Evolutionary conservation across 2,888 invertebrate species (phyloP).

Genomic region (Morpho helenor): DNA sequence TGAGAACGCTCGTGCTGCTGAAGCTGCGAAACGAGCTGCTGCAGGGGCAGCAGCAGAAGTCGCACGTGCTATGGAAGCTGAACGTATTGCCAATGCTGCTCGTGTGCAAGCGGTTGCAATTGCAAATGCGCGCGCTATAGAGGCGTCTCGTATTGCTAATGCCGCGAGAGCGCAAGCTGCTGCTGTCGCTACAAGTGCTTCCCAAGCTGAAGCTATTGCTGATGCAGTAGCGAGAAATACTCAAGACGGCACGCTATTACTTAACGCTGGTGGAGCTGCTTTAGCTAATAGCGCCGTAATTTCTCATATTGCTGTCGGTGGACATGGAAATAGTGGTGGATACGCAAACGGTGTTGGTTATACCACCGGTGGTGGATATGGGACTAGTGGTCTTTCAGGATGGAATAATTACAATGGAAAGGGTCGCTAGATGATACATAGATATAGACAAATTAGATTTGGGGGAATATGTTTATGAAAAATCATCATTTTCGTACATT

Average conservation of each 20-base stretch:
- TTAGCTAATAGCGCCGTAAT: conserved; percentile 20
- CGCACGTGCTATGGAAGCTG: conserved; percentile 57
- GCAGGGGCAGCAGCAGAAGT: conserved; percentile 50
- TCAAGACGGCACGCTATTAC: conserved; percentile 51
- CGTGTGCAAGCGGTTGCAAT: conserved; percentile 66
- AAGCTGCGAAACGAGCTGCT: conserved; percentile 63
- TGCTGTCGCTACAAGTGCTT: conserved; percentile 53
- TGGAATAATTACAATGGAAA: conserved; percentile 18
- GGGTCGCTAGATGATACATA: conserved; percentile 10
- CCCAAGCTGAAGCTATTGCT: conserved; percentile 59
- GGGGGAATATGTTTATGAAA: too few species aligned
- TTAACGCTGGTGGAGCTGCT: conserved; percentile 38
- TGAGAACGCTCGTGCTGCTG: conserved; percentile 64
- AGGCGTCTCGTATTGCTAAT: conserved; percentile 67
- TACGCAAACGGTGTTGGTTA: too few species aligned
- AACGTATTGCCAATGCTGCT: conserved; percentile 63
- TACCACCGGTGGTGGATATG: conserved; percentile 1
- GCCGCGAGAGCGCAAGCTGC: conserved; percentile 54
- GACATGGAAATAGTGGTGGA: conserved; percentile 18
- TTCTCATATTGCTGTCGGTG: conserved; percentile 23
- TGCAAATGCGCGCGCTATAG: conserved; percentile 65
- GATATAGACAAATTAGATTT: not conserved
- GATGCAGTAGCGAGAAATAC: conserved; percentile 58
- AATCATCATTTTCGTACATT: conserved; percentile 9
- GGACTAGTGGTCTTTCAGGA: not conserved